Evolutionary conservation across 23 tunicate species (phyloP).

Genomic region (Halocynthia roretzi): DNA sequence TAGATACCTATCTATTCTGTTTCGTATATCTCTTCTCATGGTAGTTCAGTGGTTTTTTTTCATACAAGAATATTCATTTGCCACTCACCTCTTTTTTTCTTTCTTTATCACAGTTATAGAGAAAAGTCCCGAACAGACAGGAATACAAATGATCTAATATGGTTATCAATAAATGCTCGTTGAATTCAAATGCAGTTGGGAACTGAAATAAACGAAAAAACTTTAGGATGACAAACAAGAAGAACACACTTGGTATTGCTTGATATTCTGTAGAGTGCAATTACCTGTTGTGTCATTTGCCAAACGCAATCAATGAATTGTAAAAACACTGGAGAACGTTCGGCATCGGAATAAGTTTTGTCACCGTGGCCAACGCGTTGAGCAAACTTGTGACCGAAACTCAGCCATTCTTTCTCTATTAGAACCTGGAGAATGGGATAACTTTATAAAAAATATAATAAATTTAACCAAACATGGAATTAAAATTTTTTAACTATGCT

Average conservation of each 20-base stretch:
- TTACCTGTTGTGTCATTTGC: conserved; percentile 45
- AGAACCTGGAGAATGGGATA: conserved; percentile 18
- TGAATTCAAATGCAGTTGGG: conserved; percentile 92
- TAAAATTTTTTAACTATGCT: too few species aligned
- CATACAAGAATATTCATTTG: too few species aligned
- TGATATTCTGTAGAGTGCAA: too few species aligned
- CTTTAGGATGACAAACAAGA: background rate
- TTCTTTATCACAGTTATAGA: conserved; percentile 76
- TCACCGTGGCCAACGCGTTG: conserved; percentile 91
- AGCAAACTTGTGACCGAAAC: conserved; percentile 94
- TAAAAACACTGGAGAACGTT: conserved; percentile 84
- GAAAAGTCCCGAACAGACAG: conserved; percentile 81
- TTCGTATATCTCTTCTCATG: too few species aligned
- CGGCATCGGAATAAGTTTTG: conserved; percentile 76
- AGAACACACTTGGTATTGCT: background rate
- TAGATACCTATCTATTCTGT: too few species aligned
- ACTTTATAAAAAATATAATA: too few species aligned
- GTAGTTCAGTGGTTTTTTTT: too few species aligned
- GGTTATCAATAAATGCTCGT: conserved; percentile 63
- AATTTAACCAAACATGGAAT: too few species aligned
- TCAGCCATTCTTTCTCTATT: conserved; percentile 94
- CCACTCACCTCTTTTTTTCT: conserved; percentile 20
- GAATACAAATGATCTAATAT: conserved; percentile 90
- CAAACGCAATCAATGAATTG: conserved; percentile 93
- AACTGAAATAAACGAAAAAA: conserved; percentile 11